phyloP scores from a whole-genome alignment of 23 tunicate genomes.

The Botrylloides violaceus region DNA sequence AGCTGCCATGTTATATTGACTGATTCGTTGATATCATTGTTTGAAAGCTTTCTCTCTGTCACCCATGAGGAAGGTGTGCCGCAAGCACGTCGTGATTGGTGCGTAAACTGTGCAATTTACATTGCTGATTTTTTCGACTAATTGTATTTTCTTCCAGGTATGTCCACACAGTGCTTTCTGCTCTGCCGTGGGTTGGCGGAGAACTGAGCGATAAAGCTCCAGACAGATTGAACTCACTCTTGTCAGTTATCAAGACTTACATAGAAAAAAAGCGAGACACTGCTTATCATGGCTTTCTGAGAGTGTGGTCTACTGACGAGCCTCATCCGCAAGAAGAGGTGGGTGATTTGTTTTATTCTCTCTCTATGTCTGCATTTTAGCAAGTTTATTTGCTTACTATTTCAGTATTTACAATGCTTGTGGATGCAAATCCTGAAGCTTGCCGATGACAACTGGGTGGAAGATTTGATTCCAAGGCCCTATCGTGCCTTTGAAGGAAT shows the following conservation, averaged over 20 bases:
- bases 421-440: conserved; percentile 87
- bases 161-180: conserved; percentile 50
- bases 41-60: conserved; percentile 49
- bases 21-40: conserved; percentile 47
- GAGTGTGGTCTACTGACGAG: conserved; percentile 92
- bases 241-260: conserved; percentile 58
- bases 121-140: background rate
- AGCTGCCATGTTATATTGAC: conserved; percentile 83
- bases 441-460: conserved; percentile 87
- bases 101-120: background rate
- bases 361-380: background rate
- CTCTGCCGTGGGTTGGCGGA: conserved; percentile 96
- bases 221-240: conserved; percentile 42
- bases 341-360: background rate
- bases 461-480: conserved; percentile 76
- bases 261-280: conserved; percentile 47
- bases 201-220: conserved; percentile 36
- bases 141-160: conserved; percentile 15
- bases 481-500: conserved; percentile 86
- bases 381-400: too few species aligned
- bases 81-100: conserved; percentile 84
- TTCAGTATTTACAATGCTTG: conserved; percentile 72
- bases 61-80: conserved; percentile 67
- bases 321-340: conserved; percentile 96
- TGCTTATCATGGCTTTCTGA: conserved; percentile 51